Base-by-base conservation (phyloP, 2,113 vertebrate species). In the Podarcis cretensis region DNA sequence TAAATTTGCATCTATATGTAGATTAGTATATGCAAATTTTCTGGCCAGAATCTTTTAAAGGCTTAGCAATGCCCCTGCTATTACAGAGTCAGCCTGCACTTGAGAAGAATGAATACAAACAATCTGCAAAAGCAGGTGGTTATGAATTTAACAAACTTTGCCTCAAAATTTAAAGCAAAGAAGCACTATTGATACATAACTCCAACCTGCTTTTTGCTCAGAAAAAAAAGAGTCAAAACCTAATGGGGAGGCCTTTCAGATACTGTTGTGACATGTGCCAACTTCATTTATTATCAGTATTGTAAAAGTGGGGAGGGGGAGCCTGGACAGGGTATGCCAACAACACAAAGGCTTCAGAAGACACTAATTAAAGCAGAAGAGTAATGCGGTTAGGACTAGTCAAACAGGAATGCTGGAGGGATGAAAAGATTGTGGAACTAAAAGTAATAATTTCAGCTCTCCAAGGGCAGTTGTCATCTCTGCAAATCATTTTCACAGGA, bases 201-300 rank as follows among this genome's bases (percentile, higher is more conserved):
- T 23, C n/a, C 9, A 84, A 81, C 78, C n/a, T 6, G 16, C 76
- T 63, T 73, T 32, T 83, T 74, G 59, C 1, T 76, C 14, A 30
- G 32, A 48, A 65, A 30, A 59, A 59, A 43, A 90, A 85, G 35
- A 88, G 43, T 43, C 35, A 80, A 81, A 30, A 21, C 43, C 16
- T 59, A 86, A 73, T 87, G 87, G 68, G 1, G 2, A 92, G 40
- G 2, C 74, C 75, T 35, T 89, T 12, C 57, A 85, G 54, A 83
- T 87, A 88, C 30, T 6, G 0, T 37, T 37, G 2, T 18, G 83
- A 32, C 68, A 87, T 80, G 13, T 0, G 4, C 69, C 79, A 89
- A 32, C 10, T 83, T 5, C 18, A 68, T 10, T 81, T 91, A 32
- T 8, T 86, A 79, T 68, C 2, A 48, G 5, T 30, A 27, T 14